Conservation (phyloP, 2,888 invertebrate species). For the Gibbula magus region DNA sequence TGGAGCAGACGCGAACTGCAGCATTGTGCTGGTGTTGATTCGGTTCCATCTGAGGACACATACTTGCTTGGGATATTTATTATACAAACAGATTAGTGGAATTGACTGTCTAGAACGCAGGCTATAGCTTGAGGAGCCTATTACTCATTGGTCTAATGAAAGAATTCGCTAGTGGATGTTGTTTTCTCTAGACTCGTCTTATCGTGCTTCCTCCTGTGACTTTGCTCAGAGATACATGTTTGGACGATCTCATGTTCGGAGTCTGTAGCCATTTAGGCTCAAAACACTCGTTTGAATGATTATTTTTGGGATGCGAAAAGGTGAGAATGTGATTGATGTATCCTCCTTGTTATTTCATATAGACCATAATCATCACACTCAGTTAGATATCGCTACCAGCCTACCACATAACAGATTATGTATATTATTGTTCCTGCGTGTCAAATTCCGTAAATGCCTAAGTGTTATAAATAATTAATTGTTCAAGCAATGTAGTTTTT, state of each 20-base stretch:
- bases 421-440: too few relatives aligned
- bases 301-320: conserved; percentile 21
- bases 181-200: neutral
- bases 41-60: neutral
- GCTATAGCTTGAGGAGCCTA: neutral
- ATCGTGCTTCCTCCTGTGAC: neutral
- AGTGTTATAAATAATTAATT: too few relatives aligned
- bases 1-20: conserved; percentile 10
- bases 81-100: conserved; percentile 21
- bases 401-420: too few relatives aligned
- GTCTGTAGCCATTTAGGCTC: conserved; percentile 5
- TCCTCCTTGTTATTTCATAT: too few relatives aligned
- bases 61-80: conserved; percentile 15
- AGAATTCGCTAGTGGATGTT: conserved; percentile 3
- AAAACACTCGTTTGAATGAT: neutral
- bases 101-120: neutral
- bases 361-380: too few relatives aligned
- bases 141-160: conserved; percentile 6
- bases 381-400: too few relatives aligned
- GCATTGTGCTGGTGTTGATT: neutral
- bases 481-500: too few relatives aligned
- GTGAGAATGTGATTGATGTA: neutral
- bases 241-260: neutral
- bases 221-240: neutral
- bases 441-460: too few relatives aligned